Base-by-base conservation (phyloP, 2,888 invertebrate species). In the Balanococcus diminutus region DNA sequence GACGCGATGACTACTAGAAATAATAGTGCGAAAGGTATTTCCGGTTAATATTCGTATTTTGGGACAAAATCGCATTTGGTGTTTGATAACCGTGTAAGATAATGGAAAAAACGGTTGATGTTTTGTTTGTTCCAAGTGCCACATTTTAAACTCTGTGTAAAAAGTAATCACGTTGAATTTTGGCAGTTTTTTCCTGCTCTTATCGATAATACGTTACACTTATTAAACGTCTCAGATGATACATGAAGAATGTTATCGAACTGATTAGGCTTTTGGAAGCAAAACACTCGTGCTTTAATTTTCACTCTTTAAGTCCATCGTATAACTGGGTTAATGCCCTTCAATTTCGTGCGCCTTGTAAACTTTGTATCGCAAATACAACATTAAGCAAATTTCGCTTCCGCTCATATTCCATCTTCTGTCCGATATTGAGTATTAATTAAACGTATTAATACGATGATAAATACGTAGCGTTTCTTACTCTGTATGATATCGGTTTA, bases 321-420 rank as follows among this genome's bases (percentile, higher is more conserved):
- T 16, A 42, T 72, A 72, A 72, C 25, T 72, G 8, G 72, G 72
- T 72, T 72, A 72, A 72, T 72, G 72, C 72, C 31, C 72, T 31
- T 25, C 72, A 31, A 72, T 72, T 31, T 25, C 72, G 9, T 31
- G 6, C 72, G 72, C 72, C 16, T 9, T 25, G 72, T 72, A 72
- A 72, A 72, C 72, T 72, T 72, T 72, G 72, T 72, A 72, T 72
- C 72, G 72, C 72, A 5, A 72, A 72, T 72, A 72, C 72, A 72
- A 72, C 31, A 72, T 72, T 22, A 31, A 72, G 72, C 72, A 31
- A 72, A 72, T 72, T 72, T 72, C 56, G 56, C 56, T 56, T 56
- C 56, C 56, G 56, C 56, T 56, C 56, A 56, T 39, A 56, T 56
- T 56, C 6, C 31, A 31, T 72, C 31, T 72, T 31, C 28, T n/a